Conservation (phyloP, 1,140 invertebrate species). For the Drosophila elegans region DNA sequence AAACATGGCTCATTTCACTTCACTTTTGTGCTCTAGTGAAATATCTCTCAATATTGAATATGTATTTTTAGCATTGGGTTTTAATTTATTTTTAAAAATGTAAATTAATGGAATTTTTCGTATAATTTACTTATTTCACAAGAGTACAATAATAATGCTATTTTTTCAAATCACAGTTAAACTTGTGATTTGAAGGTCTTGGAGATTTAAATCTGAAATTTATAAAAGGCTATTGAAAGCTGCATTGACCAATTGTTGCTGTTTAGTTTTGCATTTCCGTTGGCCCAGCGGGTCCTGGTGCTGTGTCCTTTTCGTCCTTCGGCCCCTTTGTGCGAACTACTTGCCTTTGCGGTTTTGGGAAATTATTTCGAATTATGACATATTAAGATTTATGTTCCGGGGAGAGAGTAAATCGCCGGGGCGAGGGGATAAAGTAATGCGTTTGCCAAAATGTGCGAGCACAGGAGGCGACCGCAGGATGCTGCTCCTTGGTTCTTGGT, state of each 20-base stretch:
- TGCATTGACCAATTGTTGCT: constrained; percentile 4
- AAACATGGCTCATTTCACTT: too few species aligned
- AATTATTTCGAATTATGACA: constrained; percentile 83
- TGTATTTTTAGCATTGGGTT: too few species aligned
- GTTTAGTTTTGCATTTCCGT: constrained; percentile 13
- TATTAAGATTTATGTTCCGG: constrained; percentile 74
- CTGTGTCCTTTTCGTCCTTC: constrained; percentile 2
- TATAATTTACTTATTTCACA: too few species aligned
- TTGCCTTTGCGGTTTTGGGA: constrained; percentile 53
- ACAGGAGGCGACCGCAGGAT: constrained; percentile 64
- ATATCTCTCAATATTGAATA: too few species aligned
- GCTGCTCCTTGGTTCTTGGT: constrained; percentile 18
- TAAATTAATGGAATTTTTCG: too few species aligned
- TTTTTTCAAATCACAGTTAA: too few species aligned
- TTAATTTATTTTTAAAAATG: too few species aligned
- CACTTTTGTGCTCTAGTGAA: too few species aligned
- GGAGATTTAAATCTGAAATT: neutral
- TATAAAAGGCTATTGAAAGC: neutral
- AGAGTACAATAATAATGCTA: too few species aligned
- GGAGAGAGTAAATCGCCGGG: constrained; percentile 5
- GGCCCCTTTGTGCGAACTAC: constrained; percentile 55
- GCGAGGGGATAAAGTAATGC: constrained; percentile 29
- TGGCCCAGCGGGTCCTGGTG: constrained; percentile 54
- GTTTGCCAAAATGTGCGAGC: constrained; percentile 45
- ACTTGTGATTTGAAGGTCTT: too few species aligned